Conservation (phyloP, 2,888 invertebrate genomes). For the Hemithea aestivaria region DNA sequence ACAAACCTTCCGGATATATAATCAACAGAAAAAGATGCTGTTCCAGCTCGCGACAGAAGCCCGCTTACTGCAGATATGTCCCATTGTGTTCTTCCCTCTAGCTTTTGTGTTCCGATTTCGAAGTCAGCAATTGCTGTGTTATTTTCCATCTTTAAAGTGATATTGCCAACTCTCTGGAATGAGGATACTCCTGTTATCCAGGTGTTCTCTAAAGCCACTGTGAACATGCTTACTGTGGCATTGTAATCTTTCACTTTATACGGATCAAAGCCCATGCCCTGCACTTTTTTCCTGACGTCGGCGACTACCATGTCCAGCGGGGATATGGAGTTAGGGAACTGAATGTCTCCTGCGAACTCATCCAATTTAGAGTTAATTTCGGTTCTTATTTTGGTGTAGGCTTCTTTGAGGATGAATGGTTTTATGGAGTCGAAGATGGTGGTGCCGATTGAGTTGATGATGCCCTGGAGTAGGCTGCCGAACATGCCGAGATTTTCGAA, state of each 20-base stretch:
- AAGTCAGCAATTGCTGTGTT: slow-evolving; percentile 83
- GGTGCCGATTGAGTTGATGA: slow-evolving; percentile 89
- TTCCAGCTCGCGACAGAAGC: slow-evolving; percentile 84
- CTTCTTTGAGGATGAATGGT: slow-evolving; percentile 88
- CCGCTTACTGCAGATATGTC: slow-evolving; percentile 85
- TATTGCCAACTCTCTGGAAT: slow-evolving; percentile 89
- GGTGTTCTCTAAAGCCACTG: slow-evolving; percentile 84
- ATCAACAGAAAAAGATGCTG: slow-evolving; percentile 87
- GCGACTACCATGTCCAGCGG: slow-evolving; percentile 91
- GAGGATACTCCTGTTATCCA: slow-evolving; percentile 89
- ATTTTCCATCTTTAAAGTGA: slow-evolving; percentile 85
- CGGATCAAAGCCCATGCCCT: slow-evolving; percentile 85
- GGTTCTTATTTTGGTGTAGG: slow-evolving; percentile 85
- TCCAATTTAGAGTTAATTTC: slow-evolving; percentile 87
- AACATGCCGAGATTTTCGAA: slow-evolving; percentile 90
- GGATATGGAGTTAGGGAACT: slow-evolving; percentile 90
- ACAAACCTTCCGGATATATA: slow-evolving; percentile 84
- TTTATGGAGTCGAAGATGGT: slow-evolving; percentile 93
- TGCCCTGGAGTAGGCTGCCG: slow-evolving; percentile 83
- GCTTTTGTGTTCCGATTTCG: slow-evolving; percentile 88
- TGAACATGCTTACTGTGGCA: slow-evolving; percentile 83
- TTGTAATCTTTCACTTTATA: slow-evolving; percentile 86
- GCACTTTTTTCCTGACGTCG: slow-evolving; percentile 84
- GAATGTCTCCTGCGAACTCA: slow-evolving; percentile 82
- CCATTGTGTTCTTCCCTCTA: slow-evolving; percentile 89